These are phyloP conservation scores for Indicator indicator DNA, from an alignment of 2,113 vertebrate species.

Conservation along the genomic window DNA sequence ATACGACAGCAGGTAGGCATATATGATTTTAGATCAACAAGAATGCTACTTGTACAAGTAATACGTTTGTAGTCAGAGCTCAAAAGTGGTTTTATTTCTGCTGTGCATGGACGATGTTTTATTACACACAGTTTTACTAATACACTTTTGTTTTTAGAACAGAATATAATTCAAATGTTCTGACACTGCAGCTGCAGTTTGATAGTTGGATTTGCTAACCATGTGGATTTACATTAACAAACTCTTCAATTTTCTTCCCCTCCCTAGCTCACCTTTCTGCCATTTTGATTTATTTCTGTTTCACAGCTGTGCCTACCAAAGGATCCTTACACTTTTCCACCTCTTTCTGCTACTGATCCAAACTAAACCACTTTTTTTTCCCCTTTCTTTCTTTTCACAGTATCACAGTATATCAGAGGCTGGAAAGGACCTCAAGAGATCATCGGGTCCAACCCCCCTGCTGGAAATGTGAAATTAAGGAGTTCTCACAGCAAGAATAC, in stretches of 20 bases:
- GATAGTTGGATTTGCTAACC: slow-evolving; percentile 20
- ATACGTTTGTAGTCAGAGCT: slow-evolving; percentile 16
- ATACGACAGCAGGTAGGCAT: not conserved
- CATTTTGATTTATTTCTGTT: slow-evolving; percentile 59
- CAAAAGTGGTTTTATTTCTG: slow-evolving; percentile 20
- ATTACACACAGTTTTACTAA: slow-evolving; percentile 4
- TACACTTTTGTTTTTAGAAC: slow-evolving; percentile 3
- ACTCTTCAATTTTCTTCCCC: slow-evolving; percentile 31
- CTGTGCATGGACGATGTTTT: not conserved
- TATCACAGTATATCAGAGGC: too few relatives aligned
- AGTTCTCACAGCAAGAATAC: not conserved
- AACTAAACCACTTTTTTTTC: slow-evolving; percentile 1
- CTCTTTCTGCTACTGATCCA: slow-evolving; percentile 1
- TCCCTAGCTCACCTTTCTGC: slow-evolving; percentile 23
- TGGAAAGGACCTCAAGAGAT: too few relatives aligned
- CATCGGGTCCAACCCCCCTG: too few relatives aligned
- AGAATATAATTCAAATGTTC: slow-evolving; percentile 34
- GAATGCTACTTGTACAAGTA: slow-evolving; percentile 28
- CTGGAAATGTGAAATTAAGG: not conserved
- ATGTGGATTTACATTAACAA: slow-evolving; percentile 23
- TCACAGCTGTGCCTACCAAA: slow-evolving; percentile 35
- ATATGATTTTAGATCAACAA: slow-evolving; percentile 7
- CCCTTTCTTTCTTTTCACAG: not conserved
- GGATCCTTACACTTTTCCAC: not conserved
- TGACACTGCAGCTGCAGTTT: slow-evolving; percentile 18